Conservation (phyloP, 2,797 vertebrate species). For the Rhincodon typus region DNA sequence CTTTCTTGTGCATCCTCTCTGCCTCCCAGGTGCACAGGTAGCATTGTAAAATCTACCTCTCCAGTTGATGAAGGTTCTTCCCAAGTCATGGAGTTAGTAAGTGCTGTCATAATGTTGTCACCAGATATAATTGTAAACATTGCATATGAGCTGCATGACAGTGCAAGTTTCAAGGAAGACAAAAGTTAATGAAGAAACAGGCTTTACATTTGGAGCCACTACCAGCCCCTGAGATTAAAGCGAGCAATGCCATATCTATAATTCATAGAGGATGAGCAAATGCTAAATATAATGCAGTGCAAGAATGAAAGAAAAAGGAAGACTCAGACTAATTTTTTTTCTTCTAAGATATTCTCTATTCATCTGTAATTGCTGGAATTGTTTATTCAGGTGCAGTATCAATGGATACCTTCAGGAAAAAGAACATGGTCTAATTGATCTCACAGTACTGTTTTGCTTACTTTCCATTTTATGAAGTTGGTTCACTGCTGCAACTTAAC, state of each 20-base stretch:
- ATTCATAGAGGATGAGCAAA: neutral
- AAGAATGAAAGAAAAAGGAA: neutral
- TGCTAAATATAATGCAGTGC: neutral
- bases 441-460: neutral
- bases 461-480: neutral
- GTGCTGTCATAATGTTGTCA: neutral
- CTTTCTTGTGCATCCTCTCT: neutral
- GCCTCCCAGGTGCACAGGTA: neutral
- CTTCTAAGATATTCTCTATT: neutral
- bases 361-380: neutral
- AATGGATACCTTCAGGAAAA: neutral
- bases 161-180: neutral
- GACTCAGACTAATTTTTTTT: neutral
- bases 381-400: neutral
- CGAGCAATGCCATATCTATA: neutral
- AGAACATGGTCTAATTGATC: neutral
- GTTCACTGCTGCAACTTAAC: neutral
- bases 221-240: neutral
- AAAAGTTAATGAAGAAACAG: neutral
- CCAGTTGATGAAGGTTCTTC: neutral
- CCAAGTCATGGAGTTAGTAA: neutral
- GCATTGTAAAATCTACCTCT: neutral
- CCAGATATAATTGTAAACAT: neutral
- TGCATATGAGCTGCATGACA: neutral
- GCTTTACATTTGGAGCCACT: neutral